phyloP scores from a whole-genome alignment of 64 coral and sea anemone species.

The Porites lutea region DNA sequence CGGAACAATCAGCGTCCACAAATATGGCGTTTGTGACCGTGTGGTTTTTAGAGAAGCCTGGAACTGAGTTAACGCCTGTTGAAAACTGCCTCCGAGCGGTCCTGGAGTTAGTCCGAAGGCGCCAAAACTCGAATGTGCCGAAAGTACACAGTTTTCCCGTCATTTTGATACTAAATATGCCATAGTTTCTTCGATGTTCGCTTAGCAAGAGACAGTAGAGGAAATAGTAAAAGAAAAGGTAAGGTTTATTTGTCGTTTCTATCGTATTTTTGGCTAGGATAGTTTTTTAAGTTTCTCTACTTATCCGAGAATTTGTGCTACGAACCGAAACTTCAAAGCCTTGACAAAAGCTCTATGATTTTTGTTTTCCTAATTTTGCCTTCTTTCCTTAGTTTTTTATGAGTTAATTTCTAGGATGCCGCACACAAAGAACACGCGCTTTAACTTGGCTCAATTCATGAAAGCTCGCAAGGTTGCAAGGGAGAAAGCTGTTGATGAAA shows the following conservation, averaged over 20 bases:
- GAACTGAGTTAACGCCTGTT: neutral
- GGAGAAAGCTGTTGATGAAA: conserved; percentile 17
- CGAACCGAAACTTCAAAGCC: conserved; percentile 25
- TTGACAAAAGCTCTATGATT: conserved; percentile 51
- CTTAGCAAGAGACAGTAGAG: too few species aligned
- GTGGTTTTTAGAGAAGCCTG: neutral
- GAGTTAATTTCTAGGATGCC: conserved; percentile 23
- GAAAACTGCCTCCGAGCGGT: neutral
- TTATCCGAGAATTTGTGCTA: neutral
- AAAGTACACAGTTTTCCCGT: neutral
- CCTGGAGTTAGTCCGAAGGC: neutral
- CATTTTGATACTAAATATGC: conserved; percentile 55
- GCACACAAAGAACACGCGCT: conserved; percentile 31
- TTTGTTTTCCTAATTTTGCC: conserved; percentile 47
- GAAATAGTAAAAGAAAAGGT: neutral
- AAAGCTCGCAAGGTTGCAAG: conserved; percentile 58
- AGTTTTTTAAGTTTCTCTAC: conserved; percentile 1
- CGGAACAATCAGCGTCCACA: neutral
- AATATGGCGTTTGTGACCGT: neutral
- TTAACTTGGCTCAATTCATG: conserved; percentile 55
- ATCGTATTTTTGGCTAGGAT: conserved; percentile 28
- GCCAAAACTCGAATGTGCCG: neutral
- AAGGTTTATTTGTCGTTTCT: neutral
- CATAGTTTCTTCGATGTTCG: neutral
- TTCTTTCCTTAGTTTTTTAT: neutral